Evolutionary conservation across 2,888 invertebrate genomes (phyloP).

Genomic region (Spodoptera littoralis): DNA sequence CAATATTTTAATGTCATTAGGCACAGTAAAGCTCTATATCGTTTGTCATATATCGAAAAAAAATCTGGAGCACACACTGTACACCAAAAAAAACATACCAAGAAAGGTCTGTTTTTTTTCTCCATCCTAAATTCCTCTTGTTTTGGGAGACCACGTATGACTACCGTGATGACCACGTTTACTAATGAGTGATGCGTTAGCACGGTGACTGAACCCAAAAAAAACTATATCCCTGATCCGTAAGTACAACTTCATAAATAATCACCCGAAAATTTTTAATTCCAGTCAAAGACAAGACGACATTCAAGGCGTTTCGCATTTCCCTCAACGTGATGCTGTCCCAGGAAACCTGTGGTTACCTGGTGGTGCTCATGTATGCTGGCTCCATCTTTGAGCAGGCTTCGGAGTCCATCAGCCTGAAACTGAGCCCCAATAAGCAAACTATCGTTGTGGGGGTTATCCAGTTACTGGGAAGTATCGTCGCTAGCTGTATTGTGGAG

Average conservation of each 20-base stretch:
- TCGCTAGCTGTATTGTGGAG: slow-evolving; percentile 85
- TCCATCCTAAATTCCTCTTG: no score
- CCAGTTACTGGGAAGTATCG: slow-evolving; percentile 81
- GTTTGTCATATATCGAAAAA: no score
- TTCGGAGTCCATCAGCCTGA: slow-evolving; percentile 80
- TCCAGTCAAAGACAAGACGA: slow-evolving; percentile 83
- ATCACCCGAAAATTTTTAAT: slow-evolving; percentile 25
- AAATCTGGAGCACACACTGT: not conserved
- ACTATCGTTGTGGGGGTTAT: slow-evolving; percentile 83
- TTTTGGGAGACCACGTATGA: no score
- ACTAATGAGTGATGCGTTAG: no score
- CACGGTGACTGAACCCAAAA: no score
- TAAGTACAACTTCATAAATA: no score
- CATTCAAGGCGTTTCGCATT: slow-evolving; percentile 84
- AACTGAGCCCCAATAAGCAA: slow-evolving; percentile 84
- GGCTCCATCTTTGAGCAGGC: slow-evolving; percentile 85
- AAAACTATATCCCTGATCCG: no score
- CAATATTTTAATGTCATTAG: no score
- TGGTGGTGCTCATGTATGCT: slow-evolving; percentile 86
- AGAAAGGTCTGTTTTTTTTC: no score
- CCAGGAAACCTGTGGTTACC: slow-evolving; percentile 85
- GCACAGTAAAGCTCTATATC: no score
- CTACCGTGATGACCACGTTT: no score
- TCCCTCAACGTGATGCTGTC: slow-evolving; percentile 84
- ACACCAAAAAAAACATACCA: not conserved